Base-by-base conservation (phyloP, 2,797 vertebrate genomes). In the Lophotriccus pileatus region DNA sequence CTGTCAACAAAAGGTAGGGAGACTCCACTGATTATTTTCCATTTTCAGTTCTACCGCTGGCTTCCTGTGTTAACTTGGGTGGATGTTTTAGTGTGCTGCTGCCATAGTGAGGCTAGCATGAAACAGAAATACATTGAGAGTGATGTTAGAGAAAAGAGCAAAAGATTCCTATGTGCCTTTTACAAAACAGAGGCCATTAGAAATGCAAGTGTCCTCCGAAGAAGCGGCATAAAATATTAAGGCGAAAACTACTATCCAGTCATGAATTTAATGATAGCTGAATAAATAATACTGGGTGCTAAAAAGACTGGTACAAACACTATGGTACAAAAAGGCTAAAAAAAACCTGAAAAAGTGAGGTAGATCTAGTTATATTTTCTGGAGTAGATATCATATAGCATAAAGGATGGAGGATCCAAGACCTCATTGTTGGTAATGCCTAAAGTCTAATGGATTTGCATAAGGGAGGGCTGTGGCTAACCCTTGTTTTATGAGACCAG, bases 1-100 rank as follows among this genome's bases (percentile, higher is more conserved):
- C 98, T 4, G 98, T 99, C 91, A 99, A 99, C 97, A 98, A 98
- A 97, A 99, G 99, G 99, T 99, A 94, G 4, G 28, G 37, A 74
- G 32, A 67, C 22, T 76, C 7, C 24, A 66, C 28, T 66, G 46
- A 27, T 30, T 64, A 12, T 28, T 25, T 49, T 58, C 75, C 18
- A 17, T 72, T 87, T 87, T 68, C 55, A 47, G 15, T 76, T 79
- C 68, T 73, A 30, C 41, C 10, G 15, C n/a, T 76, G 73, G 12
- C 30, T 87, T 87, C 43, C 50, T 81, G 5, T 75, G 32, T 74
- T 90, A 47, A 22, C 14, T 2, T 7, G 25, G 10, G 34, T 70
- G 58, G 52, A 25, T 69, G 21, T 66, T 88, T 50, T 83, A 36
- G 56, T 50, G 5, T 62, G 32, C 39, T 68, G 32, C 9, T 89